Percentiles rank a stretch among this genome's conserved stretches.
Conservation (phyloP, 2,113 vertebrate genomes). For the Pollachius pollachius region DNA sequence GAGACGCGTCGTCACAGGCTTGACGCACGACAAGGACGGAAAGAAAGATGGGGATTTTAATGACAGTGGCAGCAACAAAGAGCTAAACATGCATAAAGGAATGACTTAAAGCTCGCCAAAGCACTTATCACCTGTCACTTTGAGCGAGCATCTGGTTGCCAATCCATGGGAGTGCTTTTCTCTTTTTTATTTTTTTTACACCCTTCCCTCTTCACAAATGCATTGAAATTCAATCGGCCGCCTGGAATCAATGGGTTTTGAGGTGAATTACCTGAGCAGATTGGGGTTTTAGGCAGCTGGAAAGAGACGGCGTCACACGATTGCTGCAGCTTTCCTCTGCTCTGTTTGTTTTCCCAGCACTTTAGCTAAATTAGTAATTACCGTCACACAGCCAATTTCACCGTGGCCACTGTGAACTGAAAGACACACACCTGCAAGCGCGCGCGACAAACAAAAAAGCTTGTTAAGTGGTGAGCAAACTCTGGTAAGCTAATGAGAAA, state of each 20-base stretch:
- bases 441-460: slow-evolving; percentile 58
- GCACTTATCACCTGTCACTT: slow-evolving; percentile 64
- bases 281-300: slow-evolving; percentile 65
- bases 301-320: slow-evolving; percentile 52
- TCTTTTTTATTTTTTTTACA: slow-evolving; percentile 41
- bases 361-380: slow-evolving; percentile 78
- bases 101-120: slow-evolving; percentile 56
- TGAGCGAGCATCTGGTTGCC: slow-evolving; percentile 60
- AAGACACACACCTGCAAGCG: slow-evolving; percentile 67
- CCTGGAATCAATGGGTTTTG: slow-evolving; percentile 68
- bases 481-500: slow-evolving; percentile 55
- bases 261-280: slow-evolving; percentile 72
- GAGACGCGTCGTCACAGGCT: slow-evolving; percentile 26
- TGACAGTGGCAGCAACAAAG: slow-evolving; percentile 35
- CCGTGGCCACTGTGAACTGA: slow-evolving; percentile 52
- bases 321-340: slow-evolving; percentile 57
- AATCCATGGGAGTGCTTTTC: slow-evolving; percentile 65
- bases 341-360: slow-evolving; percentile 71
- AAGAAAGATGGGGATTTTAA: slow-evolving; percentile 37
- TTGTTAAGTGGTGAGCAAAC: slow-evolving; percentile 55
- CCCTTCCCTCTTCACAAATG: slow-evolving; percentile 55
- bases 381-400: slow-evolving; percentile 70
- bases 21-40: slow-evolving; percentile 30
- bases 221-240: slow-evolving; percentile 74
- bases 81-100: slow-evolving; percentile 58